Base-by-base conservation (phyloP, 2,797 vertebrate genomes). In the Chloroceryle amazona region DNA sequence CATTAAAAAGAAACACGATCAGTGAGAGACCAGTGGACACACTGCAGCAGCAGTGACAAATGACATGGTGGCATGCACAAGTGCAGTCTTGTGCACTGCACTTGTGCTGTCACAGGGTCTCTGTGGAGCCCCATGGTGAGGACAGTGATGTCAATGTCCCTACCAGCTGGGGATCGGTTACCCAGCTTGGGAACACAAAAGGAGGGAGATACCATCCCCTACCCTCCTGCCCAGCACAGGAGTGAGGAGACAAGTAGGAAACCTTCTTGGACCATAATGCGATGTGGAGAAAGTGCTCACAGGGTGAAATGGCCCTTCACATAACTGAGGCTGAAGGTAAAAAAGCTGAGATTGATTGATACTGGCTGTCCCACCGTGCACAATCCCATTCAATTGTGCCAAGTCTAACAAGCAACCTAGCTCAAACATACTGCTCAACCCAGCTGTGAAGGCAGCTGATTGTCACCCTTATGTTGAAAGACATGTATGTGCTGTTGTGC, bases 391-490 rank as follows among this genome's bases (percentile, higher is more conserved):
- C 22, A 29, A 13, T 0, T 9, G 12, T 46, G 54, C 23, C 47
- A 35, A n/a, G 19, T 37, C 58, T 41, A 47, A 33, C 14, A 52
- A 58, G 19, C 18, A 68, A 3, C 28, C 8, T n/a, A 0, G 0
- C 16, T 88, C 37, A 58, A 67, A 9, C 29, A 11, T 26, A 11
- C 20, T 65, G 57, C 61, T 86, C 52, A 71, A 19, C 5, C 10
- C 47, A 42, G 46, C 20, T 0, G 0, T 57, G 78, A 39, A 57
- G 54, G n/a, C 16, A 5, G n/a, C 51, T 0, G 0, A 1, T n/a
- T 44, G 29, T 46, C 66, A 33, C 26, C 26, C 31, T 16, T 10
- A 5, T 17, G 28, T 3, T 13, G 26, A 35, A 81, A 29, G 25
- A 52, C 18, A 29, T 0, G 9, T 18, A 18, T 13, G 71, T 29